Percentiles rank a stretch among this genome's conserved stretches.
Conservation (phyloP, 1,140 invertebrate species). For the Caenorhabditis remanei region DNA sequence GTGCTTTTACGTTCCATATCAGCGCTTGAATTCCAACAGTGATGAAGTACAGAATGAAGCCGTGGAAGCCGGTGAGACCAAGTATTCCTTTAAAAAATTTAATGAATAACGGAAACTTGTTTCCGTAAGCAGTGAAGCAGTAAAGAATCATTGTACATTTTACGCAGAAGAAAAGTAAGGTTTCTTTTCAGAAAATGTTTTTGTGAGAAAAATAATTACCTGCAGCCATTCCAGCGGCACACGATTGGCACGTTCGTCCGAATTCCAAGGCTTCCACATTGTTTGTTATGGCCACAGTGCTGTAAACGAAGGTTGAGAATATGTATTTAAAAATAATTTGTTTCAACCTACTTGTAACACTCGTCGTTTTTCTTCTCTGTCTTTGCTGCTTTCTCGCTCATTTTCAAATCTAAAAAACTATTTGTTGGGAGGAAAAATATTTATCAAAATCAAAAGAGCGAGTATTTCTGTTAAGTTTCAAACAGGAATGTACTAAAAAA, state of each 20-base stretch:
- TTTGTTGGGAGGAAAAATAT: no score
- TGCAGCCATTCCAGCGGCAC: slow-evolving; percentile 67
- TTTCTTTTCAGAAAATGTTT: background rate
- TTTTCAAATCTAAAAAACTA: slow-evolving; percentile 4
- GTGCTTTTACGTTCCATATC: slow-evolving; percentile 66
- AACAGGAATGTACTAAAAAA: background rate
- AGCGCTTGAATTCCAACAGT: slow-evolving; percentile 65
- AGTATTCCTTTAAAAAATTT: slow-evolving; percentile 61
- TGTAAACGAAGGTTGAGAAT: background rate
- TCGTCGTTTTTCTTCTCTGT: slow-evolving; percentile 40
- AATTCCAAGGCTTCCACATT: slow-evolving; percentile 66
- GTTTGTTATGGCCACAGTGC: slow-evolving; percentile 62
- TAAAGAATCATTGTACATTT: no score
- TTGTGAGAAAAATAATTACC: slow-evolving; percentile 31
- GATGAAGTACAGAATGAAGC: slow-evolving; percentile 69
- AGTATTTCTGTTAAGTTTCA: background rate
- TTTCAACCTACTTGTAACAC: slow-evolving; percentile 40
- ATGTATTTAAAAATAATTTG: background rate
- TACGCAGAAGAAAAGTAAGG: no score
- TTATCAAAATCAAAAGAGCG: background rate
- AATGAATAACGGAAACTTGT: no score
- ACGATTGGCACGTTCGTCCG: slow-evolving; percentile 67
- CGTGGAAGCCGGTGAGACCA: slow-evolving; percentile 66
- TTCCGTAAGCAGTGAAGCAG: no score
- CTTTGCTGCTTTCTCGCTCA: slow-evolving; percentile 40